Evolutionary conservation across 2,797 vertebrate genomes (phyloP), one percentile per base, ranked within the genome.

Genomic region (Botia almorhae): DNA sequence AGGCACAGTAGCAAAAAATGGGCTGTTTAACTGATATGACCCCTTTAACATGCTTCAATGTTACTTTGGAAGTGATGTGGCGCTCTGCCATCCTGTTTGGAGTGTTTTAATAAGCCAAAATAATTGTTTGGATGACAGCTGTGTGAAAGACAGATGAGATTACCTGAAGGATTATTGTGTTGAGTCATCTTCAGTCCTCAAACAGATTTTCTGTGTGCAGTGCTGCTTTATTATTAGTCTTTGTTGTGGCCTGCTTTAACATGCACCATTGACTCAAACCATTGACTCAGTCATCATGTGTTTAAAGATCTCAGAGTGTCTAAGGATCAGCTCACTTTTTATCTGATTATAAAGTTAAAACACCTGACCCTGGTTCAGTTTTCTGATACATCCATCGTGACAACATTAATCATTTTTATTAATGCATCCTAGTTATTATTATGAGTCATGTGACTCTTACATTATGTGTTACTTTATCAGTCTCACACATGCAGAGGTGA

Each of bases 91-190:
- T 55, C 7, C 17, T n/a, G 39, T 74, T 43, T n/a, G n/a, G n/a
- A 13, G 55, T 29, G n/a, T 36, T 7, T 26, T 16, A 7, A 51
- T 11, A 51, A 56, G n/a, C 10, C 21, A n/a, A 0, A 71, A 7
- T 21, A 14, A 63, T 33, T 19, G 23, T 72, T 39, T 58, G 43
- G 3, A 13, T 72, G 46, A 26, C 7, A 36, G 29, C 74, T 19
- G 17, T 21, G 53, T 17, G 51, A 19, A 1, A 76, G 17, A 11
- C 12, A 65, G 33, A 65, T 63, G 43, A 39, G 60, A 68, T 81
- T 39, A 65, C 70, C 36, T 81, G 12, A 64, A 10, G 56, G 58
- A 63, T 8, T 48, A 21, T 23, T n/a, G 53, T 29, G 21, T 48
- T 76, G 7, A 13, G 55, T 13, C 5, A 58, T 13, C 21, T 29